Conservation (phyloP, 2,113 vertebrate species). For the Scatophagus argus region DNA sequence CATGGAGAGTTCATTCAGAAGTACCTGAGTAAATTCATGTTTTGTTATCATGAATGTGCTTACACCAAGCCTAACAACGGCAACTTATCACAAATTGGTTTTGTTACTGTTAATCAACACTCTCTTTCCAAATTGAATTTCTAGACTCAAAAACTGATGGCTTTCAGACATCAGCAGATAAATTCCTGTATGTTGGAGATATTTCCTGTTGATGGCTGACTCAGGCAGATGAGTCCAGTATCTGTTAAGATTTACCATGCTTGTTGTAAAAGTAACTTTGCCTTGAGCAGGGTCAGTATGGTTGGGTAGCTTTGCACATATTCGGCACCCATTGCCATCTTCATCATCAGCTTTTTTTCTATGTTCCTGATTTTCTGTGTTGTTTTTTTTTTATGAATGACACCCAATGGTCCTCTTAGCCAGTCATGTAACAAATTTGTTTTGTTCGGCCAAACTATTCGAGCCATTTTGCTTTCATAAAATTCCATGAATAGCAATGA, state of each 20-base stretch:
- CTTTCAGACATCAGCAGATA: not conserved
- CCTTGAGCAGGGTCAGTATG: not conserved
- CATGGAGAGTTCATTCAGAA: no score
- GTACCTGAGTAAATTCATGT: no score
- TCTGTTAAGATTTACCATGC: not conserved
- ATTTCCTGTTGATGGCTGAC: slow-evolving; percentile 19
- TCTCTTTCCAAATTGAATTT: no score
- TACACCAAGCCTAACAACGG: no score
- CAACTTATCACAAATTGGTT: no score
- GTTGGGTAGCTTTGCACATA: not conserved
- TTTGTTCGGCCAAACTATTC: not conserved
- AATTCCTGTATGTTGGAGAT: not conserved
- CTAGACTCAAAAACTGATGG: not conserved
- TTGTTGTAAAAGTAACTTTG: not conserved
- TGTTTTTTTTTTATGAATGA: not conserved
- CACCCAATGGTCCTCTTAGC: not conserved
- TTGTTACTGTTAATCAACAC: no score
- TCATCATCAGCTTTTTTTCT: not conserved
- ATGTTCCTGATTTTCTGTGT: not conserved
- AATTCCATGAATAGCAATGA: not conserved
- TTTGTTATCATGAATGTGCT: no score
- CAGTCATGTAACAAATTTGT: not conserved
- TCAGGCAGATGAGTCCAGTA: not conserved
- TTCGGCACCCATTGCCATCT: not conserved
- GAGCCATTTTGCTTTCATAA: not conserved